These are phyloP conservation scores for Aporophyla lueneburgensis DNA, from an alignment of 2,888 invertebrate species.

Conservation along the genomic window DNA sequence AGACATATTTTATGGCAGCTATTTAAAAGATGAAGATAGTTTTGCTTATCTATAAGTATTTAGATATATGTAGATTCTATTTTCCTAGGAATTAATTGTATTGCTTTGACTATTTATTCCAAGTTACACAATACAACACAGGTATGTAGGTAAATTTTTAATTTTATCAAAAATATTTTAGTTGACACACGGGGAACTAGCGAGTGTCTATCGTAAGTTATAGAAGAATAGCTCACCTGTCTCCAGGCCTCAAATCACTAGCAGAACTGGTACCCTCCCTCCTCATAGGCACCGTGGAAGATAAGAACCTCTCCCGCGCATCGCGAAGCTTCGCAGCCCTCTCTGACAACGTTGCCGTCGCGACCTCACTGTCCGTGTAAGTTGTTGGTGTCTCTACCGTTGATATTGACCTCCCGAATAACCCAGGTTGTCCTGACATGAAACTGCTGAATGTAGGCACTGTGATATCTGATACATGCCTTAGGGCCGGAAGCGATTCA, in stretches of 20 bases:
- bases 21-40: not conserved
- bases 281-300: slow-evolving; percentile 86
- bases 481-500: slow-evolving; percentile 73
- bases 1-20: not conserved
- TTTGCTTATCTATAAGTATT: not conserved
- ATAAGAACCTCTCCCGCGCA: slow-evolving; percentile 94
- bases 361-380: slow-evolving; percentile 71
- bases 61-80: not conserved
- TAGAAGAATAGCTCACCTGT: slow-evolving; percentile 75
- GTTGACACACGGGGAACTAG: not conserved
- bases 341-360: slow-evolving; percentile 83
- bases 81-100: not conserved
- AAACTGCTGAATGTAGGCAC: slow-evolving; percentile 81
- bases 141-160: too few species aligned
- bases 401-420: slow-evolving; percentile 82
- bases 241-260: slow-evolving; percentile 85
- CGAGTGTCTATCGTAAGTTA: not conserved
- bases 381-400: slow-evolving; percentile 73
- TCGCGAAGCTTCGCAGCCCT: slow-evolving; percentile 92
- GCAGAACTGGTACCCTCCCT: slow-evolving; percentile 87
- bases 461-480: slow-evolving; percentile 81
- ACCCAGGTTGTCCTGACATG: slow-evolving; percentile 76
- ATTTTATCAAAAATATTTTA: not conserved
- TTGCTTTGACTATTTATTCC: not conserved
- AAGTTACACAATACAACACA: not conserved